Base-by-base conservation (phyloP, 2,113 vertebrate species). In the Chloropsis hardwickii region DNA sequence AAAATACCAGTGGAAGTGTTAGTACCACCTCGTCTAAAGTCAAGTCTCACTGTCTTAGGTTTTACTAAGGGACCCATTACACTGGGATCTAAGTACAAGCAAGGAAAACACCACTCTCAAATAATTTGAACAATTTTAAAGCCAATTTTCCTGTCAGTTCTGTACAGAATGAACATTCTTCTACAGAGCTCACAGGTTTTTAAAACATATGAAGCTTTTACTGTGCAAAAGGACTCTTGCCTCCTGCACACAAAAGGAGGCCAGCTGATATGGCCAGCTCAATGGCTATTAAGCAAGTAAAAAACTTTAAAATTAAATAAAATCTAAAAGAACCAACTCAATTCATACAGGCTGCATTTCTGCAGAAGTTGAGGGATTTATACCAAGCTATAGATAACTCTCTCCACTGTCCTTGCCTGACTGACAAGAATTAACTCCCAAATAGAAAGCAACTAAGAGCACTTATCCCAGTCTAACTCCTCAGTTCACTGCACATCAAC, bases 81-180 rank as follows among this genome's bases (percentile, higher is more conserved):
- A 37, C 56, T 22, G 33, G 8, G 62, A 33, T 70, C 84, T 67
- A 39, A 95, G 70, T 57, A 67, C 27, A 54, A 74, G 73, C 86
- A 72, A 87, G 60, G 80, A 69, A 84, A 96, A 86, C 40, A 53
- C 25, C 39, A 27, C 62, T 92, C 56, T 65, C 78, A 82, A 94
- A 91, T 67, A 89, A 96, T 69, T 0, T 40, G 44, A 95, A 65
- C 93, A 39, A 86, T 88, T 93, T 92, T 50, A 37, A 89, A 94
- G 51, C 29, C 64, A 65, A 85, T 97, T 95, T 95, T 95, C 73
- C 56, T 92, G 92, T 89, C 93, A 78, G 47, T 71, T 91, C 72
- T 66, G 24, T 33, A 35, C 22, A 61, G 64, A 84, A 90, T 61
- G 48, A 71, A 48, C 50, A 48, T 48, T 78, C 40, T 60, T 91